Conservation (phyloP, 2,797 vertebrate species). For the Molothrus ater region DNA sequence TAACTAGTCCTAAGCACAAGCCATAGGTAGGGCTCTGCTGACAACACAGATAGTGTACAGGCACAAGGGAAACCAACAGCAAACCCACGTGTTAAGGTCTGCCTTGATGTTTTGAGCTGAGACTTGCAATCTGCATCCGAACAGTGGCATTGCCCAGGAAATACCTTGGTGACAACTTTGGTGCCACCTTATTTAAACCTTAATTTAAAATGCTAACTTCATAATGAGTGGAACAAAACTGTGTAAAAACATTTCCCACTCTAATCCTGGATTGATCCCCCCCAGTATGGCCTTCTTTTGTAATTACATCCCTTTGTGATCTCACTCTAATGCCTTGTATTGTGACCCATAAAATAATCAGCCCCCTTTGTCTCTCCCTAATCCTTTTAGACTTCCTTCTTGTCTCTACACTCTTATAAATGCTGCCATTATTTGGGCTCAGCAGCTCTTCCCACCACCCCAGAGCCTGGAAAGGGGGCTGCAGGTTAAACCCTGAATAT, state of each 20-base stretch:
- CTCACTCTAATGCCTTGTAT: conserved; percentile 72
- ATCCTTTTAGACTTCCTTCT: conserved; percentile 77
- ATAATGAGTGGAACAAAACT: conserved; percentile 73
- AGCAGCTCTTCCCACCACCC: conserved; percentile 70
- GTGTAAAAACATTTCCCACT: conserved; percentile 73
- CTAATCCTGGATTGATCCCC: conserved; percentile 66
- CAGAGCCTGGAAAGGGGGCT: conserved; percentile 53
- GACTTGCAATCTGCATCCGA: background rate
- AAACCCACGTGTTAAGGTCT: background rate
- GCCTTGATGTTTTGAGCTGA: background rate
- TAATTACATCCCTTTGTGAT: conserved; percentile 77
- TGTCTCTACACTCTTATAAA: conserved; percentile 67
- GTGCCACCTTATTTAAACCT: conserved; percentile 66
- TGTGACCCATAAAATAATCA: conserved; percentile 77
- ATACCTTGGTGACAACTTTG: conserved; percentile 60
- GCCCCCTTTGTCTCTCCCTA: conserved; percentile 72
- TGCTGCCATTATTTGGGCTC: conserved; percentile 73
- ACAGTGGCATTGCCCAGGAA: conserved; percentile 43
- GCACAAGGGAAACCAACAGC: background rate
- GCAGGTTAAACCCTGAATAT: conserved; percentile 66
- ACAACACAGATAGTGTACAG: rapidly evolving
- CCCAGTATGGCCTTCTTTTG: conserved; percentile 70
- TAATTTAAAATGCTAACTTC: conserved; percentile 72
- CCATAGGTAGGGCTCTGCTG: background rate
- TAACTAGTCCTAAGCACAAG: background rate